A percentile compares a stretch with the other conserved stretches of the same genome.
These are phyloP conservation scores for Proteles cristata DNA, from an alignment of 2,113 vertebrate species.

Conservation along the genomic window DNA sequence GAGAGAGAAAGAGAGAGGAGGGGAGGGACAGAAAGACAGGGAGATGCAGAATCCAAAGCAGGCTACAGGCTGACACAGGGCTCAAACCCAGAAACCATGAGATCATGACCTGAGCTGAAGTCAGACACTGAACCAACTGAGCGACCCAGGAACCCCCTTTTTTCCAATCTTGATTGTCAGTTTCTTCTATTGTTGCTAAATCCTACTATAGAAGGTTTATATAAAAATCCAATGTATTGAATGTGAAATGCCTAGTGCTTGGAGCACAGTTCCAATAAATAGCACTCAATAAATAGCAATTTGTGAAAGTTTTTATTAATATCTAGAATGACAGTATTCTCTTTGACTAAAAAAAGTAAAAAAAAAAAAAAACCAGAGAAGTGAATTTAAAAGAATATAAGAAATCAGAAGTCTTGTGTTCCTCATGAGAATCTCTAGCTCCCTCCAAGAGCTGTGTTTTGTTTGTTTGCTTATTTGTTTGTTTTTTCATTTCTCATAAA, in stretches of 20 bases:
- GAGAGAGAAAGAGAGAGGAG: no score
- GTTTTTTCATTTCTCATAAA: neutral
- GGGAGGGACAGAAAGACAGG: no score
- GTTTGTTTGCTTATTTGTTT: neutral
- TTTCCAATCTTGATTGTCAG: neutral
- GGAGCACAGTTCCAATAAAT: neutral
- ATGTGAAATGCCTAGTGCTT: neutral
- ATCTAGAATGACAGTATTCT: neutral
- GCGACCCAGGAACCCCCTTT: neutral
- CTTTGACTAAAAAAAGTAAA: neutral
- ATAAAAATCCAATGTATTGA: neutral
- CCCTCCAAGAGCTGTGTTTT: neutral
- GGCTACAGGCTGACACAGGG: no score
- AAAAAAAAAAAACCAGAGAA: neutral
- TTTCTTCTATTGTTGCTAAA: neutral
- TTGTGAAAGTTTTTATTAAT: neutral
- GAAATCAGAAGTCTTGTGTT: neutral
- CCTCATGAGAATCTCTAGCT: neutral
- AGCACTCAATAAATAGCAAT: neutral
- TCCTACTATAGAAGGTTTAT: neutral
- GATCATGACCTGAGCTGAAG: no score
- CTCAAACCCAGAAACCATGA: no score
- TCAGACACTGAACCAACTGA: no score
- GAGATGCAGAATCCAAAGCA: no score
- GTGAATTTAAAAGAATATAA: neutral